phyloP scores from a whole-genome alignment of 2,113 vertebrate species.

The Tachysurus vachellii region DNA sequence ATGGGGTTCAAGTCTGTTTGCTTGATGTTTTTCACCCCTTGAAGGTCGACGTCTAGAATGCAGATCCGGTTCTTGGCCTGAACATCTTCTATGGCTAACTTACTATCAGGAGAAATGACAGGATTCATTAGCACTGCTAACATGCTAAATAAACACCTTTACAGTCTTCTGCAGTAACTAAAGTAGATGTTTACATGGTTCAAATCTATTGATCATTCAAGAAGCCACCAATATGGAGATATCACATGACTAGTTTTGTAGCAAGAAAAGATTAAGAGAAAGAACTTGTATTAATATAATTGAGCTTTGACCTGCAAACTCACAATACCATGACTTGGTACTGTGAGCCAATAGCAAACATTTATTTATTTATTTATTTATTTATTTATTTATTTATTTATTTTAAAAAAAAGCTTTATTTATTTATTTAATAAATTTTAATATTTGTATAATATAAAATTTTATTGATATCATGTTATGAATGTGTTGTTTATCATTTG shows the following conservation, averaged over 20 bases:
- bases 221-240: not conserved
- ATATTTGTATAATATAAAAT: too few relatives aligned
- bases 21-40: slow-evolving; percentile 92
- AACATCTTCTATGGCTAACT: slow-evolving; percentile 85
- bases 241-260: not conserved
- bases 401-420: too few relatives aligned
- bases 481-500: not conserved
- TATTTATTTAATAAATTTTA: too few relatives aligned
- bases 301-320: not conserved
- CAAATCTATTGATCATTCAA: not conserved
- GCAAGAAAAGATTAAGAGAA: not conserved
- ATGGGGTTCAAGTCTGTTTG: slow-evolving; percentile 88
- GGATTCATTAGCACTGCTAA: not conserved
- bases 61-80: slow-evolving; percentile 92
- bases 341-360: not conserved
- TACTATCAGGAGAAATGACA: slow-evolving; percentile 69
- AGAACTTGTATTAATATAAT: not conserved
- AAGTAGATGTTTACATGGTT: not conserved
- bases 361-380: too few relatives aligned
- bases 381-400: too few relatives aligned
- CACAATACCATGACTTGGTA: too few relatives aligned
- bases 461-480: too few relatives aligned
- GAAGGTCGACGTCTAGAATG: slow-evolving; percentile 92
- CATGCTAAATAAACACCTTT: not conserved
- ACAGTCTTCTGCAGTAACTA: not conserved